Base-by-base conservation (phyloP, 2,888 invertebrate species). In the Rugalucina vietnamica region DNA sequence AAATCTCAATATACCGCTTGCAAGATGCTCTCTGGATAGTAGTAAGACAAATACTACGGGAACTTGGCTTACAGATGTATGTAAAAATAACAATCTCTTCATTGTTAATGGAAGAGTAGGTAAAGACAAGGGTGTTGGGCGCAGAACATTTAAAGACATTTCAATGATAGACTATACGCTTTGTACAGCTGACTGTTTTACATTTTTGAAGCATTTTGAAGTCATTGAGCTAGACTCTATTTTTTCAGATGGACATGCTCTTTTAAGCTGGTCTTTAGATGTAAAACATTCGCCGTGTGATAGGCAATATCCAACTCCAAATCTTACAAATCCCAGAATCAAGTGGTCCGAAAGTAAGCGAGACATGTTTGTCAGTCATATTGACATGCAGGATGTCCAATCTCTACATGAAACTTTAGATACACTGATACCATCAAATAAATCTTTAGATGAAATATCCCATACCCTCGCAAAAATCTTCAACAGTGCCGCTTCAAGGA, bases 21-120 rank as follows among this genome's bases (percentile, higher is more conserved):
- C n/a, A 10, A 69, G 69, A 69, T 5, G 27, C 3, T 36, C 69
- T 14, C n/a, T 21, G 29, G 69, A 69, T 27, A 69, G 29, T 32
- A n/a, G n/a, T n/a, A 69, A 69, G 29, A 69, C 29, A 14, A 69
- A 69, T 32, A 69, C 10, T 32, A 10, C 14, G 18, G 69, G 36
- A 3, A 5, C n/a, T 27, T 34, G 36, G 69, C 29, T 69, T 5
- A 69, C 29, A 27, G 69, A 69, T 34, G 18, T 69, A 5, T 69
- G 69, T 27, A 69, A 69, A 69, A 69, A 69, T 69, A 69, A 69
- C 29, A 69, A 69, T 69, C 21, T 69, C 3, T 69, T 69, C 29
- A 27, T 69, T 27, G 14, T 69, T 3, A 69, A 69, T 24, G 69
- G 32, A 5, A 5, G 69, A 69, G 10, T 36, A 21, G 69, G 69